phyloP scores from a whole-genome alignment of 1,140 invertebrate genomes.

The Triops cancriformis region DNA sequence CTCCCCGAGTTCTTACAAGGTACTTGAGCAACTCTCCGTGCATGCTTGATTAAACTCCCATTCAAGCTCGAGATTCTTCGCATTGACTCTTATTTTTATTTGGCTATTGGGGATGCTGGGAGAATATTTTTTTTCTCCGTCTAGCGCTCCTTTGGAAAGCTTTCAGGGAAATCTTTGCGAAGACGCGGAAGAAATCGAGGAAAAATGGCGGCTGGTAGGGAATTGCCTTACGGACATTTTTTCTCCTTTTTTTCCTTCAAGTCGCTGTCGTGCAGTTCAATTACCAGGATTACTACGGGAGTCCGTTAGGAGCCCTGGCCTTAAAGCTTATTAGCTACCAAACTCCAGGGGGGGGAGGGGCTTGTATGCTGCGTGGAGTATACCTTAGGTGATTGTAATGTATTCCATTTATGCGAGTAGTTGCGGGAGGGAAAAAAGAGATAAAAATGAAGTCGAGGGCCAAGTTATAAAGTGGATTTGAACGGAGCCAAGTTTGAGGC shows the following conservation, averaged over 20 bases:
- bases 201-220: neutral
- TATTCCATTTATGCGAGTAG: neutral
- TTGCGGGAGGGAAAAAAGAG: neutral
- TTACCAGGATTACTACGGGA: slow-evolving; percentile 9
- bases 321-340: neutral
- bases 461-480: neutral
- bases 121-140: slow-evolving; percentile 1
- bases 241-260: slow-evolving; percentile 13
- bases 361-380: neutral
- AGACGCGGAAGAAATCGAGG: neutral
- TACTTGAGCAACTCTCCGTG: neutral
- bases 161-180: neutral
- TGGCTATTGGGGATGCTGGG: neutral
- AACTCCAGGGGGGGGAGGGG: neutral
- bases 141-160: neutral
- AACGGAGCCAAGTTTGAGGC: no score
- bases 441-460: neutral
- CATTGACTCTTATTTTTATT: slow-evolving; percentile 14
- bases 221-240: neutral
- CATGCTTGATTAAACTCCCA: slow-evolving; percentile 5
- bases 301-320: neutral
- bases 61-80: neutral
- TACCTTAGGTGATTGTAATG: neutral
- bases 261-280: neutral
- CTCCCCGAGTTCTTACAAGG: neutral